phyloP scores from a whole-genome alignment of 2,113 vertebrate species.

The Chaetorhynchus papuensis region DNA sequence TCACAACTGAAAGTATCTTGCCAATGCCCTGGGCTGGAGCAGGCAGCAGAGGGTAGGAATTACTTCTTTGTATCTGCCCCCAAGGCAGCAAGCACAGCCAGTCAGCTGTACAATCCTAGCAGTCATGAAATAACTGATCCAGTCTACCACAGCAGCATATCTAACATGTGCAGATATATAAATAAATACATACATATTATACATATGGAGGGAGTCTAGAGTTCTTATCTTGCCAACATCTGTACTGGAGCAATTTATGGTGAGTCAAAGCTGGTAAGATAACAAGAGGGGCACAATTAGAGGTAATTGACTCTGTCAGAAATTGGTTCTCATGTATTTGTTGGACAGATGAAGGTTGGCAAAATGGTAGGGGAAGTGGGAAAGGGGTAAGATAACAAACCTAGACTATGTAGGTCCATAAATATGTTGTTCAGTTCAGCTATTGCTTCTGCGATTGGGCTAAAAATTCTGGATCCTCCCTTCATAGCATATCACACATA shows the following conservation, averaged over 20 bases:
- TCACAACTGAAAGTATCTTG: not conserved
- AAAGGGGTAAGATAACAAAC: conserved; percentile 19
- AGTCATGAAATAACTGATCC: not conserved
- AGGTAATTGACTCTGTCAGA: not conserved
- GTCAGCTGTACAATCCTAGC: not conserved
- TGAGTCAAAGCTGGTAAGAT: not conserved
- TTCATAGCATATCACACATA: not conserved
- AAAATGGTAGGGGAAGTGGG: not conserved
- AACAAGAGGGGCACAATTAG: not conserved
- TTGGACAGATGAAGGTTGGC: not conserved
- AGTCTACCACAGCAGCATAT: not conserved
- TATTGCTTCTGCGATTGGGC: not conserved
- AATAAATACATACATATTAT: not conserved
- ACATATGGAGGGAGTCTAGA: not conserved
- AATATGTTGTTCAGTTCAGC: not conserved
- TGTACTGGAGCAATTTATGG: not conserved
- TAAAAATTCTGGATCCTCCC: not conserved
- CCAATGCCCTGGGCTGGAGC: not conserved
- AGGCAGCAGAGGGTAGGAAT: not conserved
- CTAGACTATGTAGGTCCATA: not conserved
- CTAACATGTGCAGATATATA: not conserved
- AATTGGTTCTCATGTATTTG: not conserved
- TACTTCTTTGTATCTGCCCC: not conserved
- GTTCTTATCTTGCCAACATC: conserved; percentile 19
- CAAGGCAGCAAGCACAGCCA: not conserved